Percentiles rank a stretch among this genome's conserved stretches.
These are phyloP conservation scores for Drosophila greeni DNA, from an alignment of 2,888 invertebrate genomes.

Conservation along the genomic window DNA sequence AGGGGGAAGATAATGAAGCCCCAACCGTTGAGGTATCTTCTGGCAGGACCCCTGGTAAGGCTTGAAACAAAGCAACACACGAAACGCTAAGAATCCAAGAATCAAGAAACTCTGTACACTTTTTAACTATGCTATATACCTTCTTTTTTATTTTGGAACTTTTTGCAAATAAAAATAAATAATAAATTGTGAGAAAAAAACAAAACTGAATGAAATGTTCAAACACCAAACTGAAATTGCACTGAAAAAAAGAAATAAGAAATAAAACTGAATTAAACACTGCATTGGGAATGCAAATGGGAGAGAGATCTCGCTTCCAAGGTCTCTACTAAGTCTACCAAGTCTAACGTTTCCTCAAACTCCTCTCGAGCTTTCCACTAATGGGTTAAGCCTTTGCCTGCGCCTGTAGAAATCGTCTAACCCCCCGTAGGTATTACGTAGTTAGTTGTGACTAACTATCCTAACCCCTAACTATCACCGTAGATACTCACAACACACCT, in stretches of 20 bases:
- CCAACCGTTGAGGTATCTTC: conserved; percentile 15
- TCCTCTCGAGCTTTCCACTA: conserved; percentile 23
- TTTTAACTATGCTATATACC: conserved; percentile 28
- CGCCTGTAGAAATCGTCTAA: conserved; percentile 37
- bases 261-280: conserved; percentile 17
- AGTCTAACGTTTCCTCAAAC: conserved; percentile 12
- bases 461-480: conserved; percentile 15
- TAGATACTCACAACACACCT: conserved; percentile 14
- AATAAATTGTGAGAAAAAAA: not conserved
- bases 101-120: conserved; percentile 35
- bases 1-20: conserved; percentile 26
- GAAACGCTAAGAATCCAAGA: conserved; percentile 13
- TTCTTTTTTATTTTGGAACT: conserved; percentile 24
- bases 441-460: conserved; percentile 28
- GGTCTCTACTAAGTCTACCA: conserved; percentile 16
- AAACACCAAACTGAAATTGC: conserved; percentile 25
- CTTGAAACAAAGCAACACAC: conserved; percentile 22
- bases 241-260: conserved; percentile 25
- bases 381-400: conserved; percentile 21
- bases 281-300: conserved; percentile 22
- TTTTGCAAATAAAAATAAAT: conserved; percentile 38
- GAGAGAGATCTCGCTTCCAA: conserved; percentile 10
- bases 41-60: conserved; percentile 65
- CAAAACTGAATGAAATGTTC: conserved; percentile 15
- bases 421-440: not conserved